Conservation (phyloP, 2,888 invertebrate species). For the Nomada goodeniana region DNA sequence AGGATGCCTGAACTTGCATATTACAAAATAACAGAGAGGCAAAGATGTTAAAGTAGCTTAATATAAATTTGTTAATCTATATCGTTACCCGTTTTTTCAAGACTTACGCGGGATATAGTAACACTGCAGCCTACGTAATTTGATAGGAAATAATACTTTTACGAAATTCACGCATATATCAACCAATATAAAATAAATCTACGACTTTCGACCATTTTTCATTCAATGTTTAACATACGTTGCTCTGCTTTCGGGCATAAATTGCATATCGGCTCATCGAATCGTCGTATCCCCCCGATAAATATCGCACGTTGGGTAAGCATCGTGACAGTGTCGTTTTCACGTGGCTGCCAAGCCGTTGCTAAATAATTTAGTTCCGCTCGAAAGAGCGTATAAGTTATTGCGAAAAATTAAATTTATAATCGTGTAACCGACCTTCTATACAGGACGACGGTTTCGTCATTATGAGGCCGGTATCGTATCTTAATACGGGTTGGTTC, state of each 20-base stretch:
- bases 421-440: constrained; percentile 42
- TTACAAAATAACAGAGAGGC: constrained; percentile 2
- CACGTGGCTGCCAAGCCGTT: constrained; percentile 14
- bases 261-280: too few relatives aligned
- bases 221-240: too few relatives aligned
- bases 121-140: too few relatives aligned
- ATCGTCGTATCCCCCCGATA: constrained; percentile 2
- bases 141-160: too few relatives aligned
- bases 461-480: constrained; percentile 61
- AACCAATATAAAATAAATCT: neutral
- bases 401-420: constrained; percentile 58
- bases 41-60: neutral
- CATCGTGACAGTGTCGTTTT: constrained; percentile 23
- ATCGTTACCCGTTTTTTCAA: neutral
- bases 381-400: constrained; percentile 42
- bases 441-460: constrained; percentile 41
- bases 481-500: constrained; percentile 73
- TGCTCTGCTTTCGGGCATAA: too few relatives aligned
- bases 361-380: constrained; percentile 45
- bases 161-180: neutral
- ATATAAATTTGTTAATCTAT: neutral
- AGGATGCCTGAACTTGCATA: constrained; percentile 28
- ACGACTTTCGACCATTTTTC: too few relatives aligned
- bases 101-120: too few relatives aligned
- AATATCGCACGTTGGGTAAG: constrained; percentile 27